These are phyloP conservation scores for Odontothrips loti DNA, from an alignment of 2,888 invertebrate genomes.

Conservation along the genomic window DNA sequence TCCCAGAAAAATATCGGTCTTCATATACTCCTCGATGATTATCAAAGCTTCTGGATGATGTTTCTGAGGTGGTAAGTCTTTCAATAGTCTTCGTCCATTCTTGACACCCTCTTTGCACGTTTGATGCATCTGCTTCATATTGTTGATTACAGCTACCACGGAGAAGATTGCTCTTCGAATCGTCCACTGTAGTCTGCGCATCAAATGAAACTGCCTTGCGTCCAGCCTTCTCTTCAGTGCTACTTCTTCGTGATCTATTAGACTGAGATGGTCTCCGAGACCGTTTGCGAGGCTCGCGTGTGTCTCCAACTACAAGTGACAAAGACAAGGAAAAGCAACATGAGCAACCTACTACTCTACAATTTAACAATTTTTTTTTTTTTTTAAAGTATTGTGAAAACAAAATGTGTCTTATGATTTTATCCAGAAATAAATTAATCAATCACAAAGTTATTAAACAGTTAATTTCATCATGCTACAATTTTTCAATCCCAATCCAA, in stretches of 20 bases:
- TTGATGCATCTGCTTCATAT: not conserved
- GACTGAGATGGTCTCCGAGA: constrained; percentile 34
- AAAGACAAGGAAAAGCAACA: constrained; percentile 1
- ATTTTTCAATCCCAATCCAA: not conserved
- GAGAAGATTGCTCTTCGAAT: not conserved
- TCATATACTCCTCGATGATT: not conserved
- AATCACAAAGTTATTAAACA: not conserved
- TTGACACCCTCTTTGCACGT: not conserved
- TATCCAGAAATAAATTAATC: not conserved
- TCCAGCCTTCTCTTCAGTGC: constrained; percentile 19
- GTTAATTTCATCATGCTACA: not conserved
- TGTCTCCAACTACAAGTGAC: constrained; percentile 20
- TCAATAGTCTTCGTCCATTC: not conserved
- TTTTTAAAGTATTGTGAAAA: not conserved
- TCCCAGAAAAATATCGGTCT: constrained; percentile 37
- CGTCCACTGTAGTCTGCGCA: not conserved
- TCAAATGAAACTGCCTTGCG: constrained; percentile 7
- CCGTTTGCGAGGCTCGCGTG: not conserved
- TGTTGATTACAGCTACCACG: not conserved
- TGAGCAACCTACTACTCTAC: not conserved
- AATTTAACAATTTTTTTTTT: not conserved
- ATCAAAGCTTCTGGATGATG: not conserved
- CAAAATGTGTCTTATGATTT: not conserved
- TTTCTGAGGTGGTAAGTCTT: not conserved
- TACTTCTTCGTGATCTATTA: constrained; percentile 28